Evolutionary conservation across 2,797 vertebrate species (phyloP), one percentile per base, ranked within the genome.

Genomic region (Megaceryle alcyon): DNA sequence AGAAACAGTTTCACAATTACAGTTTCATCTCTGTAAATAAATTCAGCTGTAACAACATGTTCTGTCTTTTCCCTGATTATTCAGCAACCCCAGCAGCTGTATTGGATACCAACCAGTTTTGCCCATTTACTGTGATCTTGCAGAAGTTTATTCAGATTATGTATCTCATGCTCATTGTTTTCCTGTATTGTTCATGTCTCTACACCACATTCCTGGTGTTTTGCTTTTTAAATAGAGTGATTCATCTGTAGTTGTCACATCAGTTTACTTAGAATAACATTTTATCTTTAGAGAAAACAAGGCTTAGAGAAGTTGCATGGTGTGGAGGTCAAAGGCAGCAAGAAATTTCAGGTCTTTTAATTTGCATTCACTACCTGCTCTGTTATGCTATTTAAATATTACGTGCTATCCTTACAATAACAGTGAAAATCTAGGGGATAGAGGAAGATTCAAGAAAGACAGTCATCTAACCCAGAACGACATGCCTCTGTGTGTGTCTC

Each of bases 261-360:
- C 39, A 73, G 61, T 85, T 95, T 89, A 86, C 92, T 61, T 51
- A 83, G 73, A 93, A 75, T 68, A 65, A 49, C 64, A 61, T 80
- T 94, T 85, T 82, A 53, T 64, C 64, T 90, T 82, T 64, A 65
- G 53, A 75, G 65, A 92, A 96, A 93, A 71, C 61, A 75, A 90
- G 37, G 26, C 61, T 78, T 75, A 39, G 43, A 83, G 65, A 93
- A 82, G 31, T 73, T 87, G 14, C 0, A 0, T n/a, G 35, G 72
- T 59, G 39, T 23, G n/a, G 35, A 81, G 57, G 88, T 96, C 75
- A 87, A 89, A 87, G 41, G 29, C 61, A 75, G 60, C 16, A 81
- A 65, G 43, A 93, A 6, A 86, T 68, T 87, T 72, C 29, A 48
- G 69, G 31, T 83, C 69, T 75, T 51, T 26, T 61, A 35, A 83